phyloP scores from a whole-genome alignment of 2,797 vertebrate species.

The Gallinago nigripennis region DNA sequence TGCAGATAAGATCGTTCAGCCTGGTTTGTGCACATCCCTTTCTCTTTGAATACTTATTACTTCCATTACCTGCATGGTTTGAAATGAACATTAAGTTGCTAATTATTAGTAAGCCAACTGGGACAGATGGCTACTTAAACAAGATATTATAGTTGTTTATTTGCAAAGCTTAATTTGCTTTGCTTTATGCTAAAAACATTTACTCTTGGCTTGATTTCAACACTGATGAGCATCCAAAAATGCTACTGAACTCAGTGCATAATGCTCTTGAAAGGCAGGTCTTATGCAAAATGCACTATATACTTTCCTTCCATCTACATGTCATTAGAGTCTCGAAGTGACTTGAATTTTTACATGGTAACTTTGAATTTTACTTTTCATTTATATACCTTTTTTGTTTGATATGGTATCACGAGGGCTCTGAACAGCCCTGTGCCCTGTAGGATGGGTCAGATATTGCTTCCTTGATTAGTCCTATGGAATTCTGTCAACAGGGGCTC shows the following conservation, averaged over 20 bases:
- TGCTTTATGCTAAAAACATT: slow-evolving; percentile 24
- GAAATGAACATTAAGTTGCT: background rate
- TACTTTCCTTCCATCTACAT: background rate
- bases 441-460: background rate
- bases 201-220: slow-evolving; percentile 12
- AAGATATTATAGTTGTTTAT: background rate
- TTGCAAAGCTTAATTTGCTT: slow-evolving; percentile 28
- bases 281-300: background rate
- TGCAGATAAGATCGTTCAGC: background rate
- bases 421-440: background rate
- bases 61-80: slow-evolving; percentile 15
- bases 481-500: background rate
- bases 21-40: background rate
- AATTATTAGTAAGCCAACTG: background rate
- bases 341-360: background rate
- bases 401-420: background rate
- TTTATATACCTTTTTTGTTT: background rate
- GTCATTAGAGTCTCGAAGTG: background rate
- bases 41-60: background rate
- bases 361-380: background rate
- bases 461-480: background rate
- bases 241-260: background rate
- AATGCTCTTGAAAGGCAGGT: background rate
- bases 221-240: background rate
- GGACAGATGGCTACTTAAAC: slow-evolving; percentile 5